phyloP scores from a whole-genome alignment of 2,113 vertebrate species.

The Parotia lawesii region DNA sequence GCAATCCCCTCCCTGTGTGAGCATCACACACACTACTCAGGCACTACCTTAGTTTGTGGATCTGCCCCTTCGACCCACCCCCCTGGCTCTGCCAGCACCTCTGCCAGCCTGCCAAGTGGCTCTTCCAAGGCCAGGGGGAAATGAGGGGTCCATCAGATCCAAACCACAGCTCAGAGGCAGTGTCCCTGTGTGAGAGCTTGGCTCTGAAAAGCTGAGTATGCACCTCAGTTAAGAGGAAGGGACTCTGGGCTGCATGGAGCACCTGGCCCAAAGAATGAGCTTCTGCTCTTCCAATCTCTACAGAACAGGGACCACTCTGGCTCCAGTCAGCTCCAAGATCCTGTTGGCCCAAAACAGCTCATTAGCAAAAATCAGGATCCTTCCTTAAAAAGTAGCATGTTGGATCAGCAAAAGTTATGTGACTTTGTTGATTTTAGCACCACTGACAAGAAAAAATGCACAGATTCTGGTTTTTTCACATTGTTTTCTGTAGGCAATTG shows the following conservation, averaged over 20 bases:
- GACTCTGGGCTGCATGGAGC: not conserved
- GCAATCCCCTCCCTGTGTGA: too few relatives aligned
- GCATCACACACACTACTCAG: too few relatives aligned
- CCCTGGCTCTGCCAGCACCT: fast-evolving
- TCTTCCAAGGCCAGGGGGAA: not conserved
- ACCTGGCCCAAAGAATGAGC: fast-evolving
- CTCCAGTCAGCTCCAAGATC: fast-evolving
- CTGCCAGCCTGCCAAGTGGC: not conserved
- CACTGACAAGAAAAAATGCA: not conserved
- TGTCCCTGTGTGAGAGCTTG: fast-evolving
- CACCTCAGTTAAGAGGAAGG: not conserved
- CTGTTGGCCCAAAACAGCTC: not conserved
- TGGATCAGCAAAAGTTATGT: not conserved
- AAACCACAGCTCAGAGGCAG: not conserved
- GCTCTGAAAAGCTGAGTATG: not conserved
- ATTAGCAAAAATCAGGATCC: not conserved
- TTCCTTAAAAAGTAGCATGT: fast-evolving
- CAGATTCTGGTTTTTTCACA: not conserved
- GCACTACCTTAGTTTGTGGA: fast-evolving
- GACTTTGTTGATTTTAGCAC: not conserved
- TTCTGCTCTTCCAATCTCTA: fast-evolving
- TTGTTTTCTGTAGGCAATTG: not conserved
- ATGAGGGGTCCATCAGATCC: not conserved
- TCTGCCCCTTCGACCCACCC: fast-evolving
- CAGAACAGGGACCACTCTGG: fast-evolving